These are phyloP conservation scores for Ormyrus labotus DNA, from an alignment of 2,888 invertebrate species.

Conservation along the genomic window DNA sequence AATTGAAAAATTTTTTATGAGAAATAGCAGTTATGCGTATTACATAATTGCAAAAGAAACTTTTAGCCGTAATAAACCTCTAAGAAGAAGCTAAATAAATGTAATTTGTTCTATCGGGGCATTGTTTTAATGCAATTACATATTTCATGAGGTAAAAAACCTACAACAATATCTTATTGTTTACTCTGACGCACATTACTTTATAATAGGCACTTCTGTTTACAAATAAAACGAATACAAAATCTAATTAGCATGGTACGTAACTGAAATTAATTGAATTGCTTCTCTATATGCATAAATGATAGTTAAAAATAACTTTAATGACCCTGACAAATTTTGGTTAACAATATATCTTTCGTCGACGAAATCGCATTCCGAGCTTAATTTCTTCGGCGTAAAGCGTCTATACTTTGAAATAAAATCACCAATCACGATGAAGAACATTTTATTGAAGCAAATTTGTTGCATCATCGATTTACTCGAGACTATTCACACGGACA, in stretches of 20 bases:
- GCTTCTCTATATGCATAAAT: too few relatives aligned
- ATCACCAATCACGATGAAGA: background rate
- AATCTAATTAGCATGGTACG: background rate
- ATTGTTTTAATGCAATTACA: background rate
- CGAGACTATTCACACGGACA: too few relatives aligned
- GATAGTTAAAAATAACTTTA: too few relatives aligned
- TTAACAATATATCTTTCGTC: too few relatives aligned
- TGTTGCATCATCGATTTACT: background rate
- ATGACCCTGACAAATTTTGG: too few relatives aligned
- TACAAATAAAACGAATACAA: constrained; percentile 12
- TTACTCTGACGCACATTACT: constrained; percentile 21
- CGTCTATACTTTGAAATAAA: background rate
- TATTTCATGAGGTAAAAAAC: background rate
- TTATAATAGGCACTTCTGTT: constrained; percentile 2
- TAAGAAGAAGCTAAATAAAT: constrained; percentile 2
- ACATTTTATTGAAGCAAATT: background rate
- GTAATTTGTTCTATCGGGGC: background rate
- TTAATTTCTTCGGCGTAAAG: too few relatives aligned
- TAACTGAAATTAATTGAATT: too few relatives aligned
- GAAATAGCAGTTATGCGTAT: too few relatives aligned
- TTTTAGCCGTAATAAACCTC: background rate
- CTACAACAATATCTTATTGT: constrained; percentile 10
- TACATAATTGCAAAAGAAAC: too few relatives aligned
- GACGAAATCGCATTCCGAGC: too few relatives aligned
- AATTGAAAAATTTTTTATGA: too few relatives aligned